phyloP scores from a whole-genome alignment of 2,888 invertebrate species.

The Octonoba sinensis region DNA sequence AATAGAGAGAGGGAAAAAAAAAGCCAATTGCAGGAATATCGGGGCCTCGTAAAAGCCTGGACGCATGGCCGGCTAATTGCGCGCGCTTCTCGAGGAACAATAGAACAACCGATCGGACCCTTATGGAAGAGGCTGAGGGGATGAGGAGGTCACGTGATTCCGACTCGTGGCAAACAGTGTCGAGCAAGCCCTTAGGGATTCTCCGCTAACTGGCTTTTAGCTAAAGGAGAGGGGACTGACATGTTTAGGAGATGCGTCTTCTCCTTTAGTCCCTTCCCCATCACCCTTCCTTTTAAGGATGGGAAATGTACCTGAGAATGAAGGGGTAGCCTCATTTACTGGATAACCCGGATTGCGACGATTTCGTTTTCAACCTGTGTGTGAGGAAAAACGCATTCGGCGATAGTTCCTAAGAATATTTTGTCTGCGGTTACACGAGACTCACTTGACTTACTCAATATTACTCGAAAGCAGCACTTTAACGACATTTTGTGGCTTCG shows the following conservation, averaged over 20 bases:
- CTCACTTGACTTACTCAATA: too few species aligned
- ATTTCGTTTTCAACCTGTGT: too few species aligned
- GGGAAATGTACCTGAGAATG: too few species aligned
- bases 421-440: too few species aligned
- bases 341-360: too few species aligned
- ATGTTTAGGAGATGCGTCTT: conserved; percentile 56
- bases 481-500: too few species aligned
- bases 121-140: conserved; percentile 4
- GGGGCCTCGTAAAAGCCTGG: conserved; percentile 55
- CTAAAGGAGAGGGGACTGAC: conserved; percentile 51
- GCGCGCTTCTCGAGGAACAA: conserved; percentile 55
- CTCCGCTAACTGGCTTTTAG: conserved; percentile 62
- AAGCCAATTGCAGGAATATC: conserved; percentile 59
- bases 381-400: too few species aligned
- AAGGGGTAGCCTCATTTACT: too few species aligned
- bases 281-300: too few species aligned
- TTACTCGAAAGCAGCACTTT: too few species aligned
- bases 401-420: too few species aligned
- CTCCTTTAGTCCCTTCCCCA: conserved; percentile 3
- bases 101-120: conserved; percentile 36
- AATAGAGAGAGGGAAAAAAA: not conserved
- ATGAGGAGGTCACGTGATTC: conserved; percentile 15
- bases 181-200: conserved; percentile 59
- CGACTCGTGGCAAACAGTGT: conserved; percentile 60
- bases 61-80: conserved; percentile 62